Evolutionary conservation across 2,797 vertebrate genomes (phyloP), one percentile per base, ranked within the genome.

Genomic region (Poeciliopsis infans): DNA sequence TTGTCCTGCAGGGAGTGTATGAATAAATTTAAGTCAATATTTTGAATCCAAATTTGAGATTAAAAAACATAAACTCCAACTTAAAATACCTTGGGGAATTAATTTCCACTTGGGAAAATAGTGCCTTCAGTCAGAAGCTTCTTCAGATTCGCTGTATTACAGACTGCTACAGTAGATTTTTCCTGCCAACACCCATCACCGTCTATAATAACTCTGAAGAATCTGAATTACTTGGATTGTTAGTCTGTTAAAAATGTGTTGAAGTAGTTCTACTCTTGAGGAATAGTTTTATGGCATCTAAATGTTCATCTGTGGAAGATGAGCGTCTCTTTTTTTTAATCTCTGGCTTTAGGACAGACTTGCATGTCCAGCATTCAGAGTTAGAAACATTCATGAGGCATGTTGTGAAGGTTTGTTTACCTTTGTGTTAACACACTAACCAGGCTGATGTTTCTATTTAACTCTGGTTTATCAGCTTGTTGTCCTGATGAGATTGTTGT

Each of bases 371-470:
- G 78, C 13, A 7, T 15, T 28, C 18, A 47, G 72, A 53, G 75
- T 70, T 82, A 51, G 69, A 64, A 57, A 82, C 75, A 78, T 83
- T 77, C 77, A 70, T 51, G 18, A 46, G 46, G 81, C 81, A 83
- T 84, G 88, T 79, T 73, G 57, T 81, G 64, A 39, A 76, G 75
- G 78, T 77, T 68, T 85, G 79, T 83, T 88, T 75, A 85, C 49
- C 31, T 76, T 15, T 49, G 41, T 76, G 71, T 83, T 15, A 10
- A 81, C 79, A 69, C 70, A 84, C 87, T 80, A 82, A 85, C 68
- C 39, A 43, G 28, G 73, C 73, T 36, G 36, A n/a, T 79, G 43
- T 59, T 41, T 74, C 78, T 75, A 85, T 82, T 64, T 33, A 77
- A 70, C 66, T 71, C 61, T 79, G 81, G 57, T 80, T 81, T 75